Conservation (phyloP, 2,113 vertebrate genomes). For the Labeo catla region DNA sequence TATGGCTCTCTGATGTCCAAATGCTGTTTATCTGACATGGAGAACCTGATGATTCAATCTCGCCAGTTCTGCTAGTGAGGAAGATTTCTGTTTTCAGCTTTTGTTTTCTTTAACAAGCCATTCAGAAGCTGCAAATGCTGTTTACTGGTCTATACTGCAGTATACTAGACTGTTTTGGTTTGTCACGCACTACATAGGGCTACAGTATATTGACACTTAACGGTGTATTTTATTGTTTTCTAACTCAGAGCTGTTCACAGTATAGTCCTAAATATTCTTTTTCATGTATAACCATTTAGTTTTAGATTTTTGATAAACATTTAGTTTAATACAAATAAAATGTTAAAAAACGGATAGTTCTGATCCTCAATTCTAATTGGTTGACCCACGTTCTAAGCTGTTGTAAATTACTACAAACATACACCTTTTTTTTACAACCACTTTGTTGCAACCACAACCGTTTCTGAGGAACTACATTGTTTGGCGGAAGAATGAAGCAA, state of each 20-base stretch:
- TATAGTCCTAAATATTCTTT: background rate
- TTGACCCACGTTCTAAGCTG: too few species aligned
- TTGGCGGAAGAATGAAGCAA: too few species aligned
- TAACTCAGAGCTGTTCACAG: background rate
- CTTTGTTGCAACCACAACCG: too few species aligned
- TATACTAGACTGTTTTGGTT: background rate
- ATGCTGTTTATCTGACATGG: conserved; percentile 26
- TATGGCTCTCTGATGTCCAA: conserved; percentile 8
- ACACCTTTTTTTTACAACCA: too few species aligned
- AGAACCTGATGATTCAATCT: conserved; percentile 23
- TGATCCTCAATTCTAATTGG: too few species aligned
- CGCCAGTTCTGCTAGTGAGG: background rate
- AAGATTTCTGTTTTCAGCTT: background rate
- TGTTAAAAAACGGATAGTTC: too few species aligned
- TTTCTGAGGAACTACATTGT: too few species aligned
- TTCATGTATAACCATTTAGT: too few species aligned
- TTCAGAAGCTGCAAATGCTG: background rate
- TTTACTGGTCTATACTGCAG: background rate
- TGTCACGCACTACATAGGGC: background rate
- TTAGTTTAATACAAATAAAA: too few species aligned
- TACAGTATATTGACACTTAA: background rate
- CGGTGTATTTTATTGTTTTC: background rate
- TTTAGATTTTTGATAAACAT: too few species aligned
- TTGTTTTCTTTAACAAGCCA: background rate
- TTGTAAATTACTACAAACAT: too few species aligned